Evolutionary conservation across 2,797 vertebrate genomes (phyloP).

Genomic region (Rhabdophis nuchalis): DNA sequence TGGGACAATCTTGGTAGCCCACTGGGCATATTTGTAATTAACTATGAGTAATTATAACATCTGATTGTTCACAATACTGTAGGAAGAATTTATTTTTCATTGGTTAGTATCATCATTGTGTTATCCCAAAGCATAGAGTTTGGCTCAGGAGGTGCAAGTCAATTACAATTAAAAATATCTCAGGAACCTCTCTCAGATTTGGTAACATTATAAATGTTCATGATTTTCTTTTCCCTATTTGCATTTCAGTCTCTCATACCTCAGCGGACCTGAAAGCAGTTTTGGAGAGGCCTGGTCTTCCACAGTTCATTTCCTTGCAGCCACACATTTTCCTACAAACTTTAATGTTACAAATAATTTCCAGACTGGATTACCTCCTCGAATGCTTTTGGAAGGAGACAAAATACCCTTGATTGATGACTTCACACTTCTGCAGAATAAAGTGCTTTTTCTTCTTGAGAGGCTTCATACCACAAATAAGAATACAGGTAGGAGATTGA

Average conservation of each 20-base stretch:
- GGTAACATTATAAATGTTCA: neutral
- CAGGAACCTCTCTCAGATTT: neutral
- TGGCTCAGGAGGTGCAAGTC: neutral
- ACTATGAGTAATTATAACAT: neutral
- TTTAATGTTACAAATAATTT: constrained; percentile 59
- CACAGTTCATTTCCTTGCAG: constrained; percentile 71
- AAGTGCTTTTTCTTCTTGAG: constrained; percentile 64
- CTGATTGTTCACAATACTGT: neutral
- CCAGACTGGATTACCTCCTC: constrained; percentile 72
- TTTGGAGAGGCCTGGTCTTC: constrained; percentile 75
- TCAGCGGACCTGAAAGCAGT: constrained; percentile 68
- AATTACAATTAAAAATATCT: neutral
- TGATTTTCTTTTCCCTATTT: neutral
- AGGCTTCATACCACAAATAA: constrained; percentile 61
- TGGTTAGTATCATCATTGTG: neutral
- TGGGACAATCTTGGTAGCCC: neutral
- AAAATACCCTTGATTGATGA: constrained; percentile 66
- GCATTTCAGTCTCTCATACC: constrained; percentile 68
- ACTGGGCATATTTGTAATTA: neutral
- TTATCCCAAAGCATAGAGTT: neutral
- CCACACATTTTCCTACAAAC: constrained; percentile 67
- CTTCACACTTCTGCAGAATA: constrained; percentile 77
- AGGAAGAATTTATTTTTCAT: neutral
- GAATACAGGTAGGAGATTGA: constrained; percentile 67
- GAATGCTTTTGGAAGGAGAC: constrained; percentile 69